Percentiles rank a stretch among this genome's conserved stretches.
phyloP scores from a whole-genome alignment of 2,888 invertebrate species.

The Drosophila tripunctata region DNA sequence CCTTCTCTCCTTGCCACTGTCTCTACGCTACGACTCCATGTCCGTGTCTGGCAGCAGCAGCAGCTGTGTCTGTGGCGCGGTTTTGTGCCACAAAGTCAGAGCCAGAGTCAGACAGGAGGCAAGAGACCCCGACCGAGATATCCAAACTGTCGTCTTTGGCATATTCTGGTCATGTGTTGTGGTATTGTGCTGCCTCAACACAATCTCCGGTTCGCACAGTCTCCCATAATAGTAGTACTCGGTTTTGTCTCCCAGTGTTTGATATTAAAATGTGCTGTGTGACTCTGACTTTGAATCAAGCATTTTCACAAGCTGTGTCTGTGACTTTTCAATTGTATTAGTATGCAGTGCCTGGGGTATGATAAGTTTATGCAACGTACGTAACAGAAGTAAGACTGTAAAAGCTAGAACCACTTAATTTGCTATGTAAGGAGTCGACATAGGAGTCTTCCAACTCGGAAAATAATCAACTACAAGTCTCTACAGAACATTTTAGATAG shows the following conservation, averaged over 20 bases:
- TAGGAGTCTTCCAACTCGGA: no score
- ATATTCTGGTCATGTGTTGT: constrained; percentile 52
- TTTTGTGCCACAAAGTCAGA: constrained; percentile 27
- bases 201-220: constrained; percentile 34
- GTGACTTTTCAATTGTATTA: neutral
- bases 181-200: constrained; percentile 11
- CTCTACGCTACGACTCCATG: neutral
- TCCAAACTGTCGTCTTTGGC: constrained; percentile 34
- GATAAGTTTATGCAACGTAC: no score
- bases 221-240: no score
- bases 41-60: constrained; percentile 37
- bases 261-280: constrained; percentile 29
- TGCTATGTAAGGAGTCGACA: no score
- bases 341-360: neutral
- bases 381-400: no score
- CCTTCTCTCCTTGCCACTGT: neutral
- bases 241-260: constrained; percentile 6
- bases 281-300: constrained; percentile 20
- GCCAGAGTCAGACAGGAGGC: constrained; percentile 4
- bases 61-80: constrained; percentile 27
- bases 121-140: constrained; percentile 16
- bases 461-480: no score
- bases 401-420: no score
- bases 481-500: no score
- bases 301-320: neutral